Evolutionary conservation across 92 coral and sea anemone genomes (phyloP).

Genomic region (Palythoa grandis): DNA sequence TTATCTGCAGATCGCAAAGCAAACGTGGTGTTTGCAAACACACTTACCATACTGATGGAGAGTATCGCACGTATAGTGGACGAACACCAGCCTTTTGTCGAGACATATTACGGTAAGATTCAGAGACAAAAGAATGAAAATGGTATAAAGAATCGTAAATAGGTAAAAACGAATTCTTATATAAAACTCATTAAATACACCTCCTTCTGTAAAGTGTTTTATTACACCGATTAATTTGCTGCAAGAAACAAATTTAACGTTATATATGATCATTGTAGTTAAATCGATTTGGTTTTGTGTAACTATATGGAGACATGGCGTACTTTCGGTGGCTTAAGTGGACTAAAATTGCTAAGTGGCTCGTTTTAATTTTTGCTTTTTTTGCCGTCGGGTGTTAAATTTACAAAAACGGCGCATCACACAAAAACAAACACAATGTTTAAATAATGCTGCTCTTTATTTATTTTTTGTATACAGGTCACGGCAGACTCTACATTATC

Average conservation of each 20-base stretch:
- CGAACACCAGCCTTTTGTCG: constrained; percentile 96
- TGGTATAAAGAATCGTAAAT: neutral
- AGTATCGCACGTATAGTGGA: constrained; percentile 95
- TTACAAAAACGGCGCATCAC: no score
- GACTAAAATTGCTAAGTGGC: no score
- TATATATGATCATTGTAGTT: no score
- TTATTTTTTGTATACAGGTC: constrained; percentile 59
- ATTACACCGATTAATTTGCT: no score
- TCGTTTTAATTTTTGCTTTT: no score
- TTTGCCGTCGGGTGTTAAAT: no score
- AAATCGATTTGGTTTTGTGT: no score
- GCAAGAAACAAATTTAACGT: no score
- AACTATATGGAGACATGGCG: no score
- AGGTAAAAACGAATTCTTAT: neutral
- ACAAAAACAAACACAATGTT: neutral
- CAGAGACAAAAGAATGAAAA: neutral
- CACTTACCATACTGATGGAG: constrained; percentile 91
- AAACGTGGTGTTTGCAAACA: constrained; percentile 96
- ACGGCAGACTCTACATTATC: constrained; percentile 81
- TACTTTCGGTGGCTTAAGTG: no score
- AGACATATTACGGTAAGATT: constrained; percentile 91
- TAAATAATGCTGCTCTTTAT: neutral
- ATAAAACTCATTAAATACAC: no score
- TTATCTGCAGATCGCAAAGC: constrained; percentile 76
- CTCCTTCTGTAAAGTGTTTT: neutral